A percentile compares a stretch with the other conserved stretches of the same genome.
phyloP scores from a whole-genome alignment of 2,888 invertebrate genomes.

The Exephanes ischioxanthus region DNA sequence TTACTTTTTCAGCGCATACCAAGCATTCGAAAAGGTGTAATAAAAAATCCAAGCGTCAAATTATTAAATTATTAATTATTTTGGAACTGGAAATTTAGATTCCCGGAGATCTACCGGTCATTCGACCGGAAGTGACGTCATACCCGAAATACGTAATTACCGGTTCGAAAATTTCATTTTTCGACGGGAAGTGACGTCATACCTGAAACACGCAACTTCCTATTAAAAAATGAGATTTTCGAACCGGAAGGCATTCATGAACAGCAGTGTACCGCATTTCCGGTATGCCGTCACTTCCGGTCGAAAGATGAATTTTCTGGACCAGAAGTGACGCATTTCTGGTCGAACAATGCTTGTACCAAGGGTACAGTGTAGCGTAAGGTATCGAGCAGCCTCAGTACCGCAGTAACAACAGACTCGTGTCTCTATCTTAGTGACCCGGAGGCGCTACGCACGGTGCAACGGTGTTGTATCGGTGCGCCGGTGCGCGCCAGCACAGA shows the following conservation, averaged over 20 bases:
- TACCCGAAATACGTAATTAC: too few species aligned
- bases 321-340: neutral
- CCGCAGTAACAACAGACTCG: conserved; percentile 24
- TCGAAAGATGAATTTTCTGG: neutral
- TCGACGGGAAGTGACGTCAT: too few species aligned
- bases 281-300: too few species aligned
- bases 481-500: conserved; percentile 27
- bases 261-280: too few species aligned
- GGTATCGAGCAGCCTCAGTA: neutral
- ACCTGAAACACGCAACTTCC: too few species aligned
- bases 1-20: neutral
- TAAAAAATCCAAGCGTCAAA: too few species aligned
- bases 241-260: too few species aligned
- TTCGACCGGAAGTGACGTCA: too few species aligned
- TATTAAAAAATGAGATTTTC: too few species aligned
- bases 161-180: too few species aligned
- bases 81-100: too few species aligned
- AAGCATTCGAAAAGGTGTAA: neutral
- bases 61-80: too few species aligned
- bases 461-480: conserved; percentile 23
- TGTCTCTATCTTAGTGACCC: conserved; percentile 51
- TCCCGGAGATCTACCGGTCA: neutral
- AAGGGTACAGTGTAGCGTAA: neutral
- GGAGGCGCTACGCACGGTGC: conserved; percentile 53
- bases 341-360: neutral